Evolutionary conservation across 2,797 vertebrate genomes (phyloP), one percentile per base, ranked within the genome.

Genomic region (Phoeniculus purpureus): DNA sequence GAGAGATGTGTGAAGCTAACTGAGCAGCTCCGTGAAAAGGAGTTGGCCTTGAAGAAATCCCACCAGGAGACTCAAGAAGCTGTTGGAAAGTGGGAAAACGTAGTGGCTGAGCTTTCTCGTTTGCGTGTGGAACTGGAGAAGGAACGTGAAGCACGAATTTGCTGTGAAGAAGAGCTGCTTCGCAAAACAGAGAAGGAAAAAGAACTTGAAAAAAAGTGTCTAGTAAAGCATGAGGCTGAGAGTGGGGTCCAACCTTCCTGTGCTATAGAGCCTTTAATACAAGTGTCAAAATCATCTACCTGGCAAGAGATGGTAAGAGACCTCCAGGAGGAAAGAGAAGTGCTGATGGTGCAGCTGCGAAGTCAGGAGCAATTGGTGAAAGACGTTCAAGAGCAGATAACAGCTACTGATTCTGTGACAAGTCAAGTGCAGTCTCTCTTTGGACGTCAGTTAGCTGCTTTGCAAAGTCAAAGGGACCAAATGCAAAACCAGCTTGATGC

Each of bases 1-100:
- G 97, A 98, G 91, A 97, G 97, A 82, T 98, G 97, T 66, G 83
- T 32, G 26, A 96, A 98, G 51, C 96, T 98, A n/a, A 96, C 87
- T 7, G 97, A 98, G 51, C 97, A 98, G 91, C 90, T 98, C 77
- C 80, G 81, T 55, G 92, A 97, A n/a, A 98, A 96, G 80, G 97
- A 98, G 65, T 95, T 97, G 74, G 97, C 98, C 92, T 93, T 98
- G 73, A 59, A 90, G 32, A 96, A 92, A 54, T 97, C 95, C 32
- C 96, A 95, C 2, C 96, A 97, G 80, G 97, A 98, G 31, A 83
- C 98, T 21, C 97, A 97, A 56, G 98, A 98, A 91, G 97, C 97
- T 81, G n/a, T 75, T 64, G 55, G 12, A 56, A 96, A 87, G 26
- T 95, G 93, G 84, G 84, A 79, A 74, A 52, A 91, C 47, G 80